A percentile compares a stretch with the other conserved stretches of the same genome.
phyloP scores from a whole-genome alignment of 1,140 invertebrate species.

The Drosophila littoralis region DNA sequence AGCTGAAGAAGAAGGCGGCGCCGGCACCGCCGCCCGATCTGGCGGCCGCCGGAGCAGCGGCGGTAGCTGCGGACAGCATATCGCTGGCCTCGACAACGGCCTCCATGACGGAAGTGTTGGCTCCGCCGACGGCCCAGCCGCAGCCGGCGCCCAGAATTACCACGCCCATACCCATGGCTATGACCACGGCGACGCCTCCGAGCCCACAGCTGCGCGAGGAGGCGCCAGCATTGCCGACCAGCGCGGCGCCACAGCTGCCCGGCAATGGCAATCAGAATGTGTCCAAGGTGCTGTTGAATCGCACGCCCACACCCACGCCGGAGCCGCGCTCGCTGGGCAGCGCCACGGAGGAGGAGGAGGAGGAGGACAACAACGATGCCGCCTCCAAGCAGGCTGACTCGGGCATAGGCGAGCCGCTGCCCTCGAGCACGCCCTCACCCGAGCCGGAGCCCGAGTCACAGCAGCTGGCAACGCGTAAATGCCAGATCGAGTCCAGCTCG shows the following conservation, averaged over 20 bases:
- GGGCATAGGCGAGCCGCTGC: constrained; percentile 71
- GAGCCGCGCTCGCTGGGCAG: constrained; percentile 74
- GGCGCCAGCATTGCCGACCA: constrained; percentile 36
- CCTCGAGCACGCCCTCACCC: constrained; percentile 54
- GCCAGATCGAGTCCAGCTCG: constrained; percentile 74
- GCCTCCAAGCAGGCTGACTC: constrained; percentile 79
- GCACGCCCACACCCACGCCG: constrained; percentile 66
- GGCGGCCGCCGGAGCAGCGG: background rate
- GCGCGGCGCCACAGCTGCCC: constrained; percentile 21
- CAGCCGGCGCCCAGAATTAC: constrained; percentile 71
- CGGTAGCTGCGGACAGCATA: constrained; percentile 54
- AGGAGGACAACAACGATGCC: constrained; percentile 53
- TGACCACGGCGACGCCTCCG: background rate
- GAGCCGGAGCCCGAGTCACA: constrained; percentile 31
- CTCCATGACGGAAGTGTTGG: constrained; percentile 46
- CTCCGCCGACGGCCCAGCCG: constrained; percentile 26
- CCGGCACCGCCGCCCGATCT: constrained; percentile 66
- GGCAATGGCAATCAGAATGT: constrained; percentile 53
- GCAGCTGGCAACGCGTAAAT: constrained; percentile 24
- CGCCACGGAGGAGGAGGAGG: constrained; percentile 50
- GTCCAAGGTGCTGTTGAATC: constrained; percentile 75
- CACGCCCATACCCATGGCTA: constrained; percentile 39
- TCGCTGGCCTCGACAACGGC: constrained; percentile 57
- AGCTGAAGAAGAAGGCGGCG: constrained; percentile 77
- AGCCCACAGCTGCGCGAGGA: background rate